phyloP scores from a whole-genome alignment of 2,797 vertebrate genomes.

The Gambusia yucatana region DNA sequence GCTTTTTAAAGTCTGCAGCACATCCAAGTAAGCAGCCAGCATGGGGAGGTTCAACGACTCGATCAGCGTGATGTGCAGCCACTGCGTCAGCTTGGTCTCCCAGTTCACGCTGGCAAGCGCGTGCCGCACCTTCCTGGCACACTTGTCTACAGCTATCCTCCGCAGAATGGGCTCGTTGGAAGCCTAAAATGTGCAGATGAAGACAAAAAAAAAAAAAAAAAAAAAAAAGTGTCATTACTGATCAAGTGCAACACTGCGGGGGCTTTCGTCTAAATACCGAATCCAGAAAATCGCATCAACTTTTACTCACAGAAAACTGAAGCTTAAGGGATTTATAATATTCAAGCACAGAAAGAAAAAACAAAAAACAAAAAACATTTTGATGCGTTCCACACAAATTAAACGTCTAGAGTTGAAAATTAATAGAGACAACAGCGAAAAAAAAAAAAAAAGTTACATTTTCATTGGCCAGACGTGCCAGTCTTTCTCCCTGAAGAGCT shows the following conservation, averaged over 20 bases:
- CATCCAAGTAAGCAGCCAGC: constrained; percentile 95
- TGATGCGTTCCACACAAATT: neutral
- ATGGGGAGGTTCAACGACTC: constrained; percentile 94
- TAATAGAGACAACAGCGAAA: neutral
- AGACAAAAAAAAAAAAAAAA: too few relatives aligned
- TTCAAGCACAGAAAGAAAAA: neutral
- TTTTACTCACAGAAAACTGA: neutral
- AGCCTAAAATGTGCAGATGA: constrained; percentile 73
- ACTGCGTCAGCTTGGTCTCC: constrained; percentile 96
- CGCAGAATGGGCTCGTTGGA: constrained; percentile 94
- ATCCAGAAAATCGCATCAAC: neutral
- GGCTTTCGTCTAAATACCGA: neutral
- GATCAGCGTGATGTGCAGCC: constrained; percentile 93
- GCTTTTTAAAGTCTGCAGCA: constrained; percentile 97
- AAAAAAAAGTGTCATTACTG: neutral
- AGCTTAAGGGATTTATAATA: too few relatives aligned
- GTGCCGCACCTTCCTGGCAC: constrained; percentile 94
- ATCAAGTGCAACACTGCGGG: neutral
- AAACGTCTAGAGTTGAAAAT: neutral
- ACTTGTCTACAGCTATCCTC: constrained; percentile 94
- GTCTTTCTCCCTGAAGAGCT: constrained; percentile 92
- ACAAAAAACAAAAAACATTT: too few relatives aligned
- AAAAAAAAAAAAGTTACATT: constrained; percentile 81
- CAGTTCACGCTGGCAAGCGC: constrained; percentile 93
- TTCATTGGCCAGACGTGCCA: constrained; percentile 94